Evolutionary conservation across 2,797 vertebrate genomes (phyloP).

Genomic region (Coilia nasus): DNA sequence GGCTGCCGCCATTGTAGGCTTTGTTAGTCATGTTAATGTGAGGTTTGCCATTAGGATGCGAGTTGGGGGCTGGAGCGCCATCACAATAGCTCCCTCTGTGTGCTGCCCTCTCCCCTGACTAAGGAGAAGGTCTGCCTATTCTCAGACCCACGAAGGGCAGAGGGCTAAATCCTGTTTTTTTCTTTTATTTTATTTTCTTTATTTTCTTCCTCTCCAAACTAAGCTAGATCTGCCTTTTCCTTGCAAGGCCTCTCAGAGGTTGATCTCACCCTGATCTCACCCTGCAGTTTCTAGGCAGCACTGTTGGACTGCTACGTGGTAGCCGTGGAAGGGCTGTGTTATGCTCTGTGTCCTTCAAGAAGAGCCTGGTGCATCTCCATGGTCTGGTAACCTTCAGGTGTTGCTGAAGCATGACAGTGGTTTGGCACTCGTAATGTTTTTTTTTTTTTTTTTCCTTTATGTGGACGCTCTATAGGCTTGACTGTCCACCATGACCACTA

Average conservation of each 20-base stretch:
- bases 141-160: conserved; percentile 20
- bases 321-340: background rate
- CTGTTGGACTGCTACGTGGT: conserved; percentile 15
- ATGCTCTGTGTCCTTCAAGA: background rate
- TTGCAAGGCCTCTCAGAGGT: conserved; percentile 11
- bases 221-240: background rate
- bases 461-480: background rate
- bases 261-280: conserved; percentile 26
- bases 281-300: conserved; percentile 11
- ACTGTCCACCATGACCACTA: background rate
- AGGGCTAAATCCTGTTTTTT: conserved; percentile 43
- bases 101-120: conserved; percentile 34
- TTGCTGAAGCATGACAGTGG: background rate
- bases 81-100: conserved; percentile 43
- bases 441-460: background rate
- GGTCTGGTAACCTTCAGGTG: background rate
- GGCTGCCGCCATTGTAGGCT: conserved; percentile 45
- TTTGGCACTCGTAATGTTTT: background rate
- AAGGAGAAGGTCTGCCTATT: conserved; percentile 45
- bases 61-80: conserved; percentile 52
- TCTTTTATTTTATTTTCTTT: conserved; percentile 22
- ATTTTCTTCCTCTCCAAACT: background rate
- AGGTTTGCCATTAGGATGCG: conserved; percentile 54
- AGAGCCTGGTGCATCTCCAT: background rate
- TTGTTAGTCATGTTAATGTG: conserved; percentile 65